These are phyloP conservation scores for Erebia aethiops DNA, from an alignment of 2,888 invertebrate genomes.

Conservation along the genomic window DNA sequence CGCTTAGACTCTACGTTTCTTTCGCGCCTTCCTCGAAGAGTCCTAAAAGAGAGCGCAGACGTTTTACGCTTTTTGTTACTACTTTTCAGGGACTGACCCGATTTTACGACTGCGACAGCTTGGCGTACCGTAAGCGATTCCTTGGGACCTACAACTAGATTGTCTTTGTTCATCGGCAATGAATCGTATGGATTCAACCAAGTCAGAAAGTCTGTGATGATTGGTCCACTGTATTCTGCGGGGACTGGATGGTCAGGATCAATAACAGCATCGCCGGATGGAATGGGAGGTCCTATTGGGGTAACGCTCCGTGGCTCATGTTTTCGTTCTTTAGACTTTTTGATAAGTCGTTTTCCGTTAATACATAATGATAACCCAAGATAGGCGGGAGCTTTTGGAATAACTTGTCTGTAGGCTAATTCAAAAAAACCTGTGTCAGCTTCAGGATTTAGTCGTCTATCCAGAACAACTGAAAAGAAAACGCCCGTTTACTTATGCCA, in stretches of 20 bases:
- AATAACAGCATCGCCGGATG: conserved; percentile 55
- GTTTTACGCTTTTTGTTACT: conserved; percentile 78
- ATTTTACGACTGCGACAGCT: conserved; percentile 75
- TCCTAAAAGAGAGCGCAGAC: conserved; percentile 77
- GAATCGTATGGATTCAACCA: conserved; percentile 84
- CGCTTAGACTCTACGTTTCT: conserved; percentile 72
- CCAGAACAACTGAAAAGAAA: conserved; percentile 87
- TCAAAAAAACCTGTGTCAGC: conserved; percentile 93
- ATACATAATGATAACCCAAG: conserved; percentile 88
- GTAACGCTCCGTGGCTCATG: conserved; percentile 65
- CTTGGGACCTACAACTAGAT: conserved; percentile 61
- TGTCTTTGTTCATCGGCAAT: conserved; percentile 67
- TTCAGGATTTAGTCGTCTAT: conserved; percentile 86
- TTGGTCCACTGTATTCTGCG: conserved; percentile 84
- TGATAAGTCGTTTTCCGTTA: conserved; percentile 85
- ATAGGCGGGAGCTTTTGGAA: conserved; percentile 91
- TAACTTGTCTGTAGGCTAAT: conserved; percentile 88
- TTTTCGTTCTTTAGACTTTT: conserved; percentile 69
- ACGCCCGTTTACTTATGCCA: not conserved
- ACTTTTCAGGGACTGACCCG: conserved; percentile 65
- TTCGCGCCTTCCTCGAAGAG: conserved; percentile 73
- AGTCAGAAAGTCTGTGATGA: conserved; percentile 86
- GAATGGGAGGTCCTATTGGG: conserved; percentile 56
- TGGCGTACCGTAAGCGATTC: conserved; percentile 77
- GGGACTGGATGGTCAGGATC: conserved; percentile 64